phyloP scores from a whole-genome alignment of 2,888 invertebrate species.

The Norana najaformis region DNA sequence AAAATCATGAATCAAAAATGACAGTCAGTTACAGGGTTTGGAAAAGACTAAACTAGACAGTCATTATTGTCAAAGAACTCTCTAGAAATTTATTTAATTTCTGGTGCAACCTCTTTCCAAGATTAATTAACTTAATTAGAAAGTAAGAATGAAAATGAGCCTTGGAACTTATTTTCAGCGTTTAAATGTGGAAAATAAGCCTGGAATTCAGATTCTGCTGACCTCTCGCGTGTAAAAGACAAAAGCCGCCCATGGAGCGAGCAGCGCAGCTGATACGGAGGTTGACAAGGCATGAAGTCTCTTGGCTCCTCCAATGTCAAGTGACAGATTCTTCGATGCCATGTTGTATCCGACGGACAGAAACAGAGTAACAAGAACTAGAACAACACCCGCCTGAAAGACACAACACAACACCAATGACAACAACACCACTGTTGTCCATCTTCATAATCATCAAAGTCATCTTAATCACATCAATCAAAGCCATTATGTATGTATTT shows the following conservation, averaged over 20 bases:
- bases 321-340: conserved; percentile 63
- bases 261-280: conserved; percentile 61
- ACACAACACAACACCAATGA: background rate
- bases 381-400: conserved; percentile 64
- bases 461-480: background rate
- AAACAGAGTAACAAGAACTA: conserved; percentile 63
- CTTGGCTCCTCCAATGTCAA: conserved; percentile 67
- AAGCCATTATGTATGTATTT: background rate
- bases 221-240: conserved; percentile 62
- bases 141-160: background rate
- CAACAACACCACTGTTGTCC: background rate
- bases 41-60: background rate
- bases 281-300: conserved; percentile 65
- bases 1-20: too few species aligned
- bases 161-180: background rate
- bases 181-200: background rate
- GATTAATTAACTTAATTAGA: background rate
- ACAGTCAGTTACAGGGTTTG: too few species aligned
- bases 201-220: conserved; percentile 29
- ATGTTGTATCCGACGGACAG: conserved; percentile 63
- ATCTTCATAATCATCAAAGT: background rate
- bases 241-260: conserved; percentile 63
- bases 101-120: background rate
- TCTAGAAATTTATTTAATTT: too few species aligned
- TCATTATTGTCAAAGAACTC: background rate